Base-by-base conservation (phyloP, 2,797 vertebrate genomes). In the Thripadectes ignobilis region DNA sequence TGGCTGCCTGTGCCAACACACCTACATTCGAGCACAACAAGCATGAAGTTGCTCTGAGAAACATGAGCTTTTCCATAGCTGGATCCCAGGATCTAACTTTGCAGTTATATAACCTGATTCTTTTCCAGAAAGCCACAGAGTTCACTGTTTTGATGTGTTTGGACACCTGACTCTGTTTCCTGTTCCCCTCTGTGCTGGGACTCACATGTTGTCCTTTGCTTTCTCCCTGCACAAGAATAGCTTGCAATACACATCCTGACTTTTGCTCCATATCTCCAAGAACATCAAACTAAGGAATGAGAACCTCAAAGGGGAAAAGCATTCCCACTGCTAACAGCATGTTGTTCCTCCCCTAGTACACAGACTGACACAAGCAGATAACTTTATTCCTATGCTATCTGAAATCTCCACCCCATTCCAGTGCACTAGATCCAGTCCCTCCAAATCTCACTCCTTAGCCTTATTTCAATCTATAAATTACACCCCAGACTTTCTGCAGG, bases 161-260 rank as follows among this genome's bases (percentile, higher is more conserved):
- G 89, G 89, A 96, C 91, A 96, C 95, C 79, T 92, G 95, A 94
- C 43, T 43, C 58, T 29, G 34, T 9, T 94, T 96, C 92, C 92
- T 94, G 89, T 36, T 72, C 66, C 89, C 82, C 15, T 5, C 92
- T 74, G 78, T 86, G 82, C 92, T 91, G 91, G 69, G 85, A 89
- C 39, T 89, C 39, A 5, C 21, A 65, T 41, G n/a, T 6, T 85
- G 77, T 74, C 82, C 49, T 90, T 75, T 51, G 36, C 61, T 66
- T 85, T 86, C 76, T 79, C 68, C 51, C 55, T 94, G 46, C 51
- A 58, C 3, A 10, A 81, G 34, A 67, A 80, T 54, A 88, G n/a
- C 29, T 65, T 83, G 89, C 54, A 75, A 72, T 51, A n/a, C 65
- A 80, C 4, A 80, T 24, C 79, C 87, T 92, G 83, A 89, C 85